These are phyloP conservation scores for Escarpia spicata DNA, from an alignment of 2,888 invertebrate species.

Conservation along the genomic window DNA sequence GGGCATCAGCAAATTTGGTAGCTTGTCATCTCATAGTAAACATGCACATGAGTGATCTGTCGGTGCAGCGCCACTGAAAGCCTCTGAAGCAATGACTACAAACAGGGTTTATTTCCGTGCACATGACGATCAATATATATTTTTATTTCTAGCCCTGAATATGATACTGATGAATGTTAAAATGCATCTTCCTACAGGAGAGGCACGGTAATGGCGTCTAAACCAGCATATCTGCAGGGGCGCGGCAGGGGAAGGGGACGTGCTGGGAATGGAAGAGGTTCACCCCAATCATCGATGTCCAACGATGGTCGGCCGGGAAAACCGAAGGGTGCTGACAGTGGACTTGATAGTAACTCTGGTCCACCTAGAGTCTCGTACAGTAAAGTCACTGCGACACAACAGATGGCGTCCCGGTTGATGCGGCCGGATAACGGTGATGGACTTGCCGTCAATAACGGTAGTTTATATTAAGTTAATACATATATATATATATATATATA, in stretches of 20 bases:
- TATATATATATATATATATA: background rate
- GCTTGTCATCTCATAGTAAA: no score
- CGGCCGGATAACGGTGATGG: background rate
- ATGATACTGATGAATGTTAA: background rate
- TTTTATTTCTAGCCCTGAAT: background rate
- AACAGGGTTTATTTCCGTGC: no score
- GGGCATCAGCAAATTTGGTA: no score
- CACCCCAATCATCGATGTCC: background rate
- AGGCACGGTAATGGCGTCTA: background rate
- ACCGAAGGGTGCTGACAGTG: background rate
- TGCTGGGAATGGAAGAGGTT: constrained; percentile 19
- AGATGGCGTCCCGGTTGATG: background rate
- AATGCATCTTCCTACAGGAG: background rate
- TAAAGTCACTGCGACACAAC: background rate
- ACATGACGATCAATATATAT: no score
- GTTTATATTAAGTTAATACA: background rate
- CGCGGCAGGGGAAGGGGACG: constrained; percentile 30
- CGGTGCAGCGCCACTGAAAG: no score
- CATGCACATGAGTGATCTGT: no score
- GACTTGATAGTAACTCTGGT: background rate
- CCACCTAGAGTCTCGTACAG: background rate
- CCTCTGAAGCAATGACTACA: no score
- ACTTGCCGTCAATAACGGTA: background rate
- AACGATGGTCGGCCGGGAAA: background rate
- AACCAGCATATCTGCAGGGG: constrained; percentile 28